Evolutionary conservation across 1,140 invertebrate genomes (phyloP).

Genomic region (Mercenaria mercenaria): DNA sequence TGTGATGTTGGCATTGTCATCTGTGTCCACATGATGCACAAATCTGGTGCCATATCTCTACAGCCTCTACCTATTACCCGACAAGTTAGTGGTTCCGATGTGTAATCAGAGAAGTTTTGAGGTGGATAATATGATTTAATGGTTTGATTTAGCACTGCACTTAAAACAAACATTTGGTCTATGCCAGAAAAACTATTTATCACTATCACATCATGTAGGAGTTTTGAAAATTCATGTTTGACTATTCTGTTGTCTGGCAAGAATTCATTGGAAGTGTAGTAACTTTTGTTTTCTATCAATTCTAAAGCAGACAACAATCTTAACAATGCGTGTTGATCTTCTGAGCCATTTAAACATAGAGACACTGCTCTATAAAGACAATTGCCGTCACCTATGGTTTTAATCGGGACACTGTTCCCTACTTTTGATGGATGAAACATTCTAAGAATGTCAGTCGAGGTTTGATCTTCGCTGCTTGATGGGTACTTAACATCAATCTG

Average conservation of each 20-base stretch:
- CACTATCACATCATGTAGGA: background rate
- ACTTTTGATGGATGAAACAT: background rate
- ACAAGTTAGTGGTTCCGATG: background rate
- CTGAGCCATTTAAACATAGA: background rate
- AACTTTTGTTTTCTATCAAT: background rate
- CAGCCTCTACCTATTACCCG: no score
- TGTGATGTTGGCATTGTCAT: no score
- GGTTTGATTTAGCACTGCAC: background rate
- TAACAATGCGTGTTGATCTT: background rate
- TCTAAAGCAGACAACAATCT: background rate
- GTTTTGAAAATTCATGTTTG: background rate
- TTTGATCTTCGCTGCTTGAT: background rate
- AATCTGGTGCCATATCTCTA: no score
- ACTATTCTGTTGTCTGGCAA: background rate
- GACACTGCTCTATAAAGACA: background rate
- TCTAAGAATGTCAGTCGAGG: background rate
- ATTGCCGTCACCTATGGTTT: background rate
- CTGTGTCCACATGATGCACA: no score
- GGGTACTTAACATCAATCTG: background rate
- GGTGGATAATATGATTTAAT: slow-evolving; percentile 1
- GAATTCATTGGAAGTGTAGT: background rate
- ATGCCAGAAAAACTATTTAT: background rate
- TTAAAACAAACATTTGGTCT: background rate
- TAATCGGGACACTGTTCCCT: background rate
- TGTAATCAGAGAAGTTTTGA: background rate